phyloP scores from a whole-genome alignment of 2,888 invertebrate species.

The Ametastegia equiseti region DNA sequence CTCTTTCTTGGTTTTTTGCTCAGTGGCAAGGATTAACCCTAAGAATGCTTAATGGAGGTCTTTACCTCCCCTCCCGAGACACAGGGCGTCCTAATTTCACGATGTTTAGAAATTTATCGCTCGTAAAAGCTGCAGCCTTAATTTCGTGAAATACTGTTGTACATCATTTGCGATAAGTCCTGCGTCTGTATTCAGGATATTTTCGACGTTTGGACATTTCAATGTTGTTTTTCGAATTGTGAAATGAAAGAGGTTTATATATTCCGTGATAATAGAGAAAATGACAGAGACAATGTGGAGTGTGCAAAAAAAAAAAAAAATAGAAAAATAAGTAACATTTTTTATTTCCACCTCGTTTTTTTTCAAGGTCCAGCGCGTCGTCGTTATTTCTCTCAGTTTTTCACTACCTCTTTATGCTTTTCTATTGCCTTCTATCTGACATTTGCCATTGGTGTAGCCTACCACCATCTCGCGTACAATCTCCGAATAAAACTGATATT shows the following conservation, averaged over 20 bases:
- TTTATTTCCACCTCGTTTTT: not conserved
- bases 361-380: slow-evolving; percentile 12
- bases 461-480: slow-evolving; percentile 33
- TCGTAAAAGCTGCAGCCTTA: not conserved
- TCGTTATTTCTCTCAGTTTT: not conserved
- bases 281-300: no score
- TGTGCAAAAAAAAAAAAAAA: not conserved
- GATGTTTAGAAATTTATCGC: slow-evolving; percentile 13
- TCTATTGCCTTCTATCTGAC: not conserved
- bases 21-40: not conserved
- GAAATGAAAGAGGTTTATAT: no score
- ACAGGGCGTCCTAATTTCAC: not conserved
- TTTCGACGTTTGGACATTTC: no score
- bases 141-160: slow-evolving; percentile 12
- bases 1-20: no score
- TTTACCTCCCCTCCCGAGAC: not conserved
- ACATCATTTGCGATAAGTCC: slow-evolving; percentile 21
- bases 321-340: not conserved
- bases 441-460: slow-evolving; percentile 2
- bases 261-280: no score
- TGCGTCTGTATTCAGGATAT: no score
- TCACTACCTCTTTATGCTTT: not conserved
- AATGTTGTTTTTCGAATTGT: no score
- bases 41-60: not conserved
- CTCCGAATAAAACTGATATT: slow-evolving; percentile 43